A percentile compares a stretch with the other conserved stretches of the same genome.
Evolutionary conservation across 2,888 invertebrate genomes (phyloP).

Genomic region (Hartigia nigra): DNA sequence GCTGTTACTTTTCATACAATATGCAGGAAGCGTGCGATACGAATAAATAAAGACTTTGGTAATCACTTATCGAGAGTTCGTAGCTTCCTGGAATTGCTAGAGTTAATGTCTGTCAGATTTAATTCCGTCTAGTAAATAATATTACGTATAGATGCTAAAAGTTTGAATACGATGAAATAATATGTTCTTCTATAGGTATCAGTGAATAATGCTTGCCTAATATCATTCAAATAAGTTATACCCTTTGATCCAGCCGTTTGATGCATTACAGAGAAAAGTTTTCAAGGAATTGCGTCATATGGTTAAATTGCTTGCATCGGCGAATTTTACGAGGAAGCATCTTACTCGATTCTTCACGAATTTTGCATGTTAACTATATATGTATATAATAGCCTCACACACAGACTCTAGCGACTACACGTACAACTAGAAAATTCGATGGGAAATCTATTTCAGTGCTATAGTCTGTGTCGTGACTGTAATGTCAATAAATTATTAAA

Average conservation of each 20-base stretch:
- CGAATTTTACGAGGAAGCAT: neutral
- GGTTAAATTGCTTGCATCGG: neutral
- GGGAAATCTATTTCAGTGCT: neutral
- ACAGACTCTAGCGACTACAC: neutral
- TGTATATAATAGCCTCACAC: neutral
- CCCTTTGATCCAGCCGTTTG: neutral
- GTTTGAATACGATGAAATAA: neutral
- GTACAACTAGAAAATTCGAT: neutral
- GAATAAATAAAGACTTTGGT: no score
- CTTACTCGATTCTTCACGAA: neutral
- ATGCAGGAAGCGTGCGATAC: no score
- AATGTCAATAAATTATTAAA: neutral
- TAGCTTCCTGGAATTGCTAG: no score
- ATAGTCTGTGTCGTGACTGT: neutral
- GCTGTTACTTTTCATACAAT: no score
- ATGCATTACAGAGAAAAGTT: neutral
- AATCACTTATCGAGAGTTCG: no score
- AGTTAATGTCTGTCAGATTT: no score
- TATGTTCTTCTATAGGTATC: neutral
- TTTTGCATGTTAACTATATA: neutral
- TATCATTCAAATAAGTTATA: neutral
- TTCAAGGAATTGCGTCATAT: neutral
- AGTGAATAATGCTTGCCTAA: neutral
- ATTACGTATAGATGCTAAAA: neutral
- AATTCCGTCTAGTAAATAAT: no score